Percentiles rank a stretch among this genome's conserved stretches.
phyloP scores from a whole-genome alignment of 2,113 vertebrate genomes.

The Siniperca knerii region DNA sequence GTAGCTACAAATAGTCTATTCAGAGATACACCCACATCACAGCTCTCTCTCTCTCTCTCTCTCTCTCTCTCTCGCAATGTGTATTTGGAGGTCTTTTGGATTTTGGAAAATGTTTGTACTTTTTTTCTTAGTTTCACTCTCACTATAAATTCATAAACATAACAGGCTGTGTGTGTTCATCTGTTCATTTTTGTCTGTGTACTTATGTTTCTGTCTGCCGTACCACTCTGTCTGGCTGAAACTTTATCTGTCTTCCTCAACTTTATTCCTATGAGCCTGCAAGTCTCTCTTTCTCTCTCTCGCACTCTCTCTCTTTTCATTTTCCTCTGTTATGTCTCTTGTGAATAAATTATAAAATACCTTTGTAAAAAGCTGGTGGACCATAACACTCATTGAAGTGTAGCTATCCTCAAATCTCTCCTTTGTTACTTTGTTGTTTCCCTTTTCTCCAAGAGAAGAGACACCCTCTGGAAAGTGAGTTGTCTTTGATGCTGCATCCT shows the following conservation, averaged over 20 bases:
- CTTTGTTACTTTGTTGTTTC: conserved; percentile 9
- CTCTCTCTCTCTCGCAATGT: not conserved
- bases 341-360: conserved; percentile 47
- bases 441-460: conserved; percentile 1
- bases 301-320: not conserved
- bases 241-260: conserved; percentile 7
- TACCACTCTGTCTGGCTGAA: conserved; percentile 16
- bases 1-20: conserved; percentile 62
- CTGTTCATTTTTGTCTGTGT: conserved; percentile 28
- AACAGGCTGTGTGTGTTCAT: not conserved
- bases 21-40: conserved; percentile 32
- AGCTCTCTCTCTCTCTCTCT: not conserved
- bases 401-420: conserved; percentile 16
- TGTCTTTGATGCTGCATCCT: not conserved
- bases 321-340: conserved; percentile 23
- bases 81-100: not conserved
- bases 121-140: not conserved
- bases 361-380: conserved; percentile 27
- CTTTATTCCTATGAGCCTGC: conserved; percentile 2
- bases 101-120: not conserved
- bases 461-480: conserved; percentile 1
- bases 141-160: not conserved
- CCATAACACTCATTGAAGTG: conserved; percentile 23
- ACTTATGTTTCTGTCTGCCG: not conserved
- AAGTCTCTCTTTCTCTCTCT: not conserved